Percentiles rank a stretch among this genome's conserved stretches.
phyloP scores from a whole-genome alignment of 2,888 invertebrate species.

The Catocala sponsa region DNA sequence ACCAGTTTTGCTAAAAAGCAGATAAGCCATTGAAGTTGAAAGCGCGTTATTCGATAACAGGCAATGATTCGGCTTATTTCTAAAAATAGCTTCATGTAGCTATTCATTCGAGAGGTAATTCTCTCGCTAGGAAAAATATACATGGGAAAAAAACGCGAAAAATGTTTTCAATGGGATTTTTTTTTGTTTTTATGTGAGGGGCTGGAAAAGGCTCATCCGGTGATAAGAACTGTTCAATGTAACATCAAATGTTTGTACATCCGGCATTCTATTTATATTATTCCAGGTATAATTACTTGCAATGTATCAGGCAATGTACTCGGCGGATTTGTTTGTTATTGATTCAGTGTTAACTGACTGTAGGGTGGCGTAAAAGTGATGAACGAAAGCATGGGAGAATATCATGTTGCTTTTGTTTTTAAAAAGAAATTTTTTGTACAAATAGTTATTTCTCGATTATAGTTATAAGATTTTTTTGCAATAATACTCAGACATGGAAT shows the following conservation, averaged over 20 bases:
- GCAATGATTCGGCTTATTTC: neutral
- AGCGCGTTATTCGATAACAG: neutral
- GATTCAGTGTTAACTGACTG: no score
- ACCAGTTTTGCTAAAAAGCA: neutral
- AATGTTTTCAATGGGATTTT: neutral
- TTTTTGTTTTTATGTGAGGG: neutral
- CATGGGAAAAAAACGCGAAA: neutral
- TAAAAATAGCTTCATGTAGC: neutral
- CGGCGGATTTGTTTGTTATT: no score
- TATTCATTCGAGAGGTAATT: neutral
- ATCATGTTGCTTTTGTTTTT: no score
- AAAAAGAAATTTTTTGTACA: no score
- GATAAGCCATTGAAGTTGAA: neutral
- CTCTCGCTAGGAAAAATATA: neutral
- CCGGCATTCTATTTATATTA: neutral
- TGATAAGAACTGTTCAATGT: neutral
- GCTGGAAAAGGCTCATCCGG: neutral
- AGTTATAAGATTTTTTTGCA: no score
- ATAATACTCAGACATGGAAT: no score
- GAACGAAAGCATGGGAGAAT: no score
- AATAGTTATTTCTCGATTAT: no score
- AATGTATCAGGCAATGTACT: no score
- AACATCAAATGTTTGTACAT: neutral
- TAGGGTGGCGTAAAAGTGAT: no score
- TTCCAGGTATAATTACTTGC: no score